Evolutionary conservation across 2,797 vertebrate species (phyloP), one percentile per base, ranked within the genome.

Genomic region (Apogon talboti): DNA sequence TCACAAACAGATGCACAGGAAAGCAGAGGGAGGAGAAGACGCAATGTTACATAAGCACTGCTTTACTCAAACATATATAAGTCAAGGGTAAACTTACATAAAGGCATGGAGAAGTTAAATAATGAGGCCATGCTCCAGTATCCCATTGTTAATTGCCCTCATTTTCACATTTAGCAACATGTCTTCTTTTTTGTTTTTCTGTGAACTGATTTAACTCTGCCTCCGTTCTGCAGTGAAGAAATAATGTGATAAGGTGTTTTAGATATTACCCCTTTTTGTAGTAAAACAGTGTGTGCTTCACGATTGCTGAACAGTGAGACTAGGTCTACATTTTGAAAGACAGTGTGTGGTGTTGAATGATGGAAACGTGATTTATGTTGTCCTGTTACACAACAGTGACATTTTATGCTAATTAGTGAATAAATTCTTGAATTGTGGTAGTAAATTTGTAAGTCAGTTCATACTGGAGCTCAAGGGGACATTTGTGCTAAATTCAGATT

Each of bases 91-190:
- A 47, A 16, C 19, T 48, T 43, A 35, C 14, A 66, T 42, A 55
- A 64, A 61, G 18, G 54, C 19, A 62, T 44, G 38, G 62, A 49
- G 6, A 74, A 55, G 40, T 71, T 50, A 33, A 68, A 79, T 50
- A 84, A 79, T 69, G 58, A 87, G 79, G 74, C 65, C 76, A 64
- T 13, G 71, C 57, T 79, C 62, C 35, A 71, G 58, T 71, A 64
- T 81, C 57, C 59, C 43, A 16, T 10, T 56, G 62, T 66, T 76
- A 83, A 71, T 58, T 74, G 75, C 48, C 79, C 85, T 84, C 24
- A 47, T 77, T 87, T 84, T 82, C 76, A 82, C 44, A 74, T 81
- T 79, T 84, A 84, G 76, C 63, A 64, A 45, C 51, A 43, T 0
- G 40, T 66, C 62, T 67, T 71, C 60, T 62, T 71, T 81, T 70